These are phyloP conservation scores for Drosophila stalkeri DNA, from an alignment of 2,888 invertebrate genomes.

Conservation along the genomic window DNA sequence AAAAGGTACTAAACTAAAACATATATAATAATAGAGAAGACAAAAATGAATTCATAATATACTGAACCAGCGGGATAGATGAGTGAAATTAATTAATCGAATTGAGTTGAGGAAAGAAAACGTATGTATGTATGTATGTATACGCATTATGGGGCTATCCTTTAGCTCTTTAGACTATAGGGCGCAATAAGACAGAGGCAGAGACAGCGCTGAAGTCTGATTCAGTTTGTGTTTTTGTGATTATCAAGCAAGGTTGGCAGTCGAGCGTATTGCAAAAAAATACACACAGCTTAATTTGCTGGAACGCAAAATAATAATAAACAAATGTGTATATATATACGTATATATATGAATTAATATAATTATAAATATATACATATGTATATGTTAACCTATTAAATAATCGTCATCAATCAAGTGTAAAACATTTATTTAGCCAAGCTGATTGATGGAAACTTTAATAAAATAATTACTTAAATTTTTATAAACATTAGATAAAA, in stretches of 20 bases:
- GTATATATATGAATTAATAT: neutral
- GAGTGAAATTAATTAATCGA: slow-evolving; percentile 53
- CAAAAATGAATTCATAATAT: slow-evolving; percentile 1
- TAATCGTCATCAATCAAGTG: slow-evolving; percentile 29
- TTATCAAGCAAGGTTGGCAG: slow-evolving; percentile 48
- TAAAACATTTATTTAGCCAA: neutral
- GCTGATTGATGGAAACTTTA: slow-evolving; percentile 25
- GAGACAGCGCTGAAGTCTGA: slow-evolving; percentile 10
- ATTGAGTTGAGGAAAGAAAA: slow-evolving; percentile 5
- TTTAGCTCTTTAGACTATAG: neutral
- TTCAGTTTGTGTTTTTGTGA: slow-evolving; percentile 39
- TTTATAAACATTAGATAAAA: too few relatives aligned
- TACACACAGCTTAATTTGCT: slow-evolving; percentile 32
- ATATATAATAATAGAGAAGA: neutral
- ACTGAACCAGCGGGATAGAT: slow-evolving; percentile 9
- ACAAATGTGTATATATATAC: slow-evolving; percentile 14
- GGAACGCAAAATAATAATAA: slow-evolving; percentile 41
- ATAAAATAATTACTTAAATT: neutral
- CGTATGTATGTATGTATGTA: too few relatives aligned
- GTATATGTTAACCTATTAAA: slow-evolving; percentile 16
- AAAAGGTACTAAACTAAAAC: slow-evolving; percentile 8
- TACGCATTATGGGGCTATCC: neutral
- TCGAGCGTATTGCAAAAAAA: slow-evolving; percentile 25
- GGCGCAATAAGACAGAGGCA: neutral
- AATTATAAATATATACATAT: neutral